Conservation (phyloP, 1,140 invertebrate species). For the Leptopilina boulardi region DNA sequence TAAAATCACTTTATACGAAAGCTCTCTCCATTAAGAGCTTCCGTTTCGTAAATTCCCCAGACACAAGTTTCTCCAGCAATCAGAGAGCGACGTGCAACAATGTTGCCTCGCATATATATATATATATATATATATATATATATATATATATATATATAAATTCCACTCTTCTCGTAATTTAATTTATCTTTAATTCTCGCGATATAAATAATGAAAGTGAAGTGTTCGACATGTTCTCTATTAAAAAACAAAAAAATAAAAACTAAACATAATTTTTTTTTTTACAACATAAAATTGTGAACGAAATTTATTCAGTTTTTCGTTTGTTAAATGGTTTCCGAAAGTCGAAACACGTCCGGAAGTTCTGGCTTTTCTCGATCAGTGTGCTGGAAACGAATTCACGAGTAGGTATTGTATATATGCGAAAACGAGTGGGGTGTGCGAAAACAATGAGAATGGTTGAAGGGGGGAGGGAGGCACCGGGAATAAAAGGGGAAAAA, state of each 20-base stretch:
- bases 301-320: neutral
- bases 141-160: slow-evolving; percentile 21
- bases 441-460: slow-evolving; percentile 8
- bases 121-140: slow-evolving; percentile 17
- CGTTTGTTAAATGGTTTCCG: neutral
- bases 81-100: slow-evolving; percentile 24
- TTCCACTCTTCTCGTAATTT: slow-evolving; percentile 7
- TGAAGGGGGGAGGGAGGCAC: too few relatives aligned
- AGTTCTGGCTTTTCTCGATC: slow-evolving; percentile 27
- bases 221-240: neutral
- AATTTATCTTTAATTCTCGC: neutral
- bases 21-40: slow-evolving; percentile 12
- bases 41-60: slow-evolving; percentile 13
- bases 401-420: slow-evolving; percentile 5
- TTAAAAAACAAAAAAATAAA: neutral
- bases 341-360: slow-evolving; percentile 29
- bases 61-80: slow-evolving; percentile 12
- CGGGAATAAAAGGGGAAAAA: neutral
- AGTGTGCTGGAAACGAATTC: slow-evolving; percentile 15
- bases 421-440: neutral
- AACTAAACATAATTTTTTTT: neutral
- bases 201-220: neutral
- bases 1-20: slow-evolving; percentile 3
- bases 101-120: neutral
- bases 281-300: neutral